Conservation (phyloP, 2,888 invertebrate genomes). For the Sarcophaga rosellei region DNA sequence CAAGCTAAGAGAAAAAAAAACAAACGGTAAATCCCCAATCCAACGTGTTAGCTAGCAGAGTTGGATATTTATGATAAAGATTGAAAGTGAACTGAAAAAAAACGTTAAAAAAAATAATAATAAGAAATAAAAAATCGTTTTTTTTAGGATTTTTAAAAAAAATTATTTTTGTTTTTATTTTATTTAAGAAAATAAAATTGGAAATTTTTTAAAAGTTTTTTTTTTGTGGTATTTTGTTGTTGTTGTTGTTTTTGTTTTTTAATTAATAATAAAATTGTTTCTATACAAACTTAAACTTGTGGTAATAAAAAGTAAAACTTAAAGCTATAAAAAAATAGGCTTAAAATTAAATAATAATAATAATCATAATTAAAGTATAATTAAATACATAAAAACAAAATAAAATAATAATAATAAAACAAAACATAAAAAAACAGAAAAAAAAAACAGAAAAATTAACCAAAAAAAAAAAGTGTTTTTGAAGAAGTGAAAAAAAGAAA, state of each 20-base stretch:
- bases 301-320: conserved; percentile 52
- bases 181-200: conserved; percentile 66
- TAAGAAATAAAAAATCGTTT: conserved; percentile 43
- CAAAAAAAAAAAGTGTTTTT: no score
- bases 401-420: conserved; percentile 67
- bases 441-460: no score
- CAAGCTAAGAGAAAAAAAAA: no score
- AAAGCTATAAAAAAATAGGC: conserved; percentile 32
- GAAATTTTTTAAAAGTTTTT: conserved; percentile 50
- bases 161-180: conserved; percentile 49
- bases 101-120: conserved; percentile 1
- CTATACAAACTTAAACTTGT: conserved; percentile 61
- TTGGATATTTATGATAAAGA: no score
- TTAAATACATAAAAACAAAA: conserved; percentile 65
- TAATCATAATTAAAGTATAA: conserved; percentile 35
- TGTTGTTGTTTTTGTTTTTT: conserved; percentile 26
- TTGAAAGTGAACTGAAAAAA: background rate
- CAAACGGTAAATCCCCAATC: no score
- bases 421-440: conserved; percentile 59
- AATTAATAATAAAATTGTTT: conserved; percentile 63
- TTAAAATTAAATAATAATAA: conserved; percentile 68
- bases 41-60: no score
- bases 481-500: no score
- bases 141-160: conserved; percentile 68
- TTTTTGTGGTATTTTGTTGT: conserved; percentile 29